Base-by-base conservation (phyloP, 1,140 invertebrate species). In the Brachionus plicatilis region DNA sequence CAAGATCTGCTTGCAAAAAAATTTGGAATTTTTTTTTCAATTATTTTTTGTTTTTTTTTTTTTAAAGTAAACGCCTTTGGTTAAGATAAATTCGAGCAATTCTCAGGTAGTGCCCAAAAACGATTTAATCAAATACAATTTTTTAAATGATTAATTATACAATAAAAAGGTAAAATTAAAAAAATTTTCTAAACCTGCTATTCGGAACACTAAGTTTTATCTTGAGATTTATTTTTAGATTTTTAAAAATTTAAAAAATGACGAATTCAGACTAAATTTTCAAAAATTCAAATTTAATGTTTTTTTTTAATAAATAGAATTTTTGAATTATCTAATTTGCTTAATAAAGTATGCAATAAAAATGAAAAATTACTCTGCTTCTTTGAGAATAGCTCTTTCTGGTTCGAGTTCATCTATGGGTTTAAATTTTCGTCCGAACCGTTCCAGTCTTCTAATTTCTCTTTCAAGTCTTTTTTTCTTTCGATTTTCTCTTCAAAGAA, bases 331-430 rank as follows among this genome's bases (percentile, higher is more conserved):
- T 37, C 33, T n/a, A 4, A 24, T 29, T 3, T 56, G 5, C 7
- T 53, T 53, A 53, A 17, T 7, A 17, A 17, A 7, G 7, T 33
- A 33, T 2, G 3, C 2, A 24, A 45, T 24, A 24, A 33, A 68
- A 41, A 68, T 60, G n/a, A 68, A 68, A 0, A 68, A 41, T 68
- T 75, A 84, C 83, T 84, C 29, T 24, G 45, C 20, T 65, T 53
- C 66, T 75, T 84, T 84, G 11, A 84, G 83, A 41, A 84, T 20
- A 29, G 4, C 17, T 7, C 68, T 37, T 14, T 84, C 45, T 24
- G 60, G 68, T 45, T 84, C 68, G 6, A 50, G 17, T 66, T 84
- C 68, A 43, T 84, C 66, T n/a, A 84, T 76, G 11, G 68, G 66
- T 65, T 84, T 84, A 8, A 84, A 47, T 43, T 84, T 72, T 56